Evolutionary conservation across 2,797 vertebrate genomes (phyloP), one percentile per base, ranked within the genome.

Genomic region (Sebastes miniatus): DNA sequence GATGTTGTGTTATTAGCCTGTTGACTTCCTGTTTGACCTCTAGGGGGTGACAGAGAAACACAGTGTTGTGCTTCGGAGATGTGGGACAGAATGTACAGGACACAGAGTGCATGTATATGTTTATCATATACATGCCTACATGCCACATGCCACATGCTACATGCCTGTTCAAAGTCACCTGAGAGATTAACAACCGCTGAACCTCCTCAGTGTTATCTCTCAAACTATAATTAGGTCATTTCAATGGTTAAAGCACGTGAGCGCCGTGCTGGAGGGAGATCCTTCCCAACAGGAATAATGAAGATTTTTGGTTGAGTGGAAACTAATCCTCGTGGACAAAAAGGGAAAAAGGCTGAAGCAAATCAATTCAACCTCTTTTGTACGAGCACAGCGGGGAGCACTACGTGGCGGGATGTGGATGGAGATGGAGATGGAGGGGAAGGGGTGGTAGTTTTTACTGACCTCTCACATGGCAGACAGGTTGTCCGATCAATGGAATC

Each of bases 1-100:
- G 12, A 1, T 18, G 6, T 39, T 14, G 9, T 29, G 14, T 67
- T 34, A 4, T 67, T 9, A 29, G 13, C 4, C 8, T 12, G 36
- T 39, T 62, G 14, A 12, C 25, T 47, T 11, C 52, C 32, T 3
- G 18, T 59, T 54, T 8, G 27, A 22, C 85, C 91, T 89, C 81
- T 75, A 76, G 92, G 79, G 69, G 88, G 90, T 27, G 61, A 76
- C 70, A 64, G 57, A 68, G 34, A 39, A 36, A 6, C 57, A n/a
- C 57, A 22, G 56, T n/a, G 54, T 18, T 31, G 32, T 6, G 20
- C 34, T 32, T 32, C 27, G 69, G 47, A 62, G 61, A 57, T 62
- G 8, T 24, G 31, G 94, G 76, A 92, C 93, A 94, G 2, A 86
- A 87, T 91, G 92, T 94, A 89, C 93, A 86, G 88, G 90, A 94